Evolutionary conservation across 1,140 invertebrate species (phyloP), one percentile per base, ranked within the genome.

Genomic region (Rhyzopertha dominica): DNA sequence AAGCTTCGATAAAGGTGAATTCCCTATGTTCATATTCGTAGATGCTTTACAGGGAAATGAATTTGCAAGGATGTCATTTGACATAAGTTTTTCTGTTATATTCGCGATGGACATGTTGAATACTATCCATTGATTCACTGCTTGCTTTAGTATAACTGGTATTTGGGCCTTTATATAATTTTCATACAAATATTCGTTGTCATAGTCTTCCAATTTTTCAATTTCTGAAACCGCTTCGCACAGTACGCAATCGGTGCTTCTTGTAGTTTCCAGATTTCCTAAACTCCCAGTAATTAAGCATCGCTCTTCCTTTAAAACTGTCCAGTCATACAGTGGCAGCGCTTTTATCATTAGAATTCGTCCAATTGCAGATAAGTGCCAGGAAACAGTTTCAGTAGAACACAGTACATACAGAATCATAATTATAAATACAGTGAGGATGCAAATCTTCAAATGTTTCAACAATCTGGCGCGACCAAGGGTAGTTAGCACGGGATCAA

Each of bases 311-410:
- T 87, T 87, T 10, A 87, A 62, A 5, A 76, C 73, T n/a, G 81
- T 82, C 86, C 86, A 90, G 56, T 89, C 82, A 81, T 82, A 88
- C 22, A 84, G 69, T 1, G 85, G 83, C 7, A 87, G 60, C 5
- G 86, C 55, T 69, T 81, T 81, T 10, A 84, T 78, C 44, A 84
- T 57, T 2, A 77, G 51, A n/a, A 84, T 73, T 43, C 82, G 72
- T 5, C 73, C 74, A 10, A 82, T 59, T 0, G 80, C 81, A 0
- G 78, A 71, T 2, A 80, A 72, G 45, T 77, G 58, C 79, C 77
- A 72, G 69, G 43, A 55, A 14, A 63, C 61, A 12, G 65, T 66
- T 43, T 74, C 72, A 10, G 73, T 43, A 30, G 74, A 70, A 1
- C 66, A 58, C 1, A 68, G 58, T 5, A 70, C 51, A 53, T 74